phyloP scores from a whole-genome alignment of 92 coral and sea anemone species.

The Nematostella vectensis region DNA sequence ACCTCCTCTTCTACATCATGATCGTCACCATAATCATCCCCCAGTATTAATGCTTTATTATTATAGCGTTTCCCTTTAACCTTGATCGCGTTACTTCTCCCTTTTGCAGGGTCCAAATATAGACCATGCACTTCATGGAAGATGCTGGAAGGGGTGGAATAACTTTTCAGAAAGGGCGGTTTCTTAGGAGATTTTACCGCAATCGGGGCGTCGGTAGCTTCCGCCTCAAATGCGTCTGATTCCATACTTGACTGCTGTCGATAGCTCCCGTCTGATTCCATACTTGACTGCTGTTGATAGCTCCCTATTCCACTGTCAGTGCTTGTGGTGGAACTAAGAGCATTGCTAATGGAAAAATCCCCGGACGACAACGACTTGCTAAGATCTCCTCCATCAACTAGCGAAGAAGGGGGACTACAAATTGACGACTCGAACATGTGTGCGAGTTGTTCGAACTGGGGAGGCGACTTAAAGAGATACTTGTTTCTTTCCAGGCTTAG shows the following conservation, averaged over 20 bases:
- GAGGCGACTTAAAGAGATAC: conserved; percentile 37
- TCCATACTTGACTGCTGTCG: conserved; percentile 9
- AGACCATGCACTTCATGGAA: neutral
- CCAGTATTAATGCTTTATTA: neutral
- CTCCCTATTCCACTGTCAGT: conserved; percentile 4
- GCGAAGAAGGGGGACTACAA: neutral
- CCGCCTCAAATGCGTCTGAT: conserved; percentile 7
- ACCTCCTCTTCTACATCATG: conserved; percentile 14
- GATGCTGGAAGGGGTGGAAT: conserved; percentile 27
- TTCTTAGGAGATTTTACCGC: conserved; percentile 6
- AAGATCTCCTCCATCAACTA: neutral
- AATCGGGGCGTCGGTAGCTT: neutral
- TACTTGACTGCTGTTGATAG: neutral
- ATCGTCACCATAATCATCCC: conserved; percentile 3
- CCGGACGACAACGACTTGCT: neutral
- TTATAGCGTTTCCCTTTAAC: neutral
- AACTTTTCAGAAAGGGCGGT: conserved; percentile 24
- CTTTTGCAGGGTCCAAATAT: neutral
- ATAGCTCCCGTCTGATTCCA: too few relatives aligned
- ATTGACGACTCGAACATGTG: conserved; percentile 44
- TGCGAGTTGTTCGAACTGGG: conserved; percentile 40
- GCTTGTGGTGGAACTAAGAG: conserved; percentile 17
- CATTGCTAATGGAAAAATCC: conserved; percentile 4
- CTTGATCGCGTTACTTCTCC: neutral
- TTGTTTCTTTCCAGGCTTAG: conserved; percentile 58